Conservation (phyloP, 2,113 vertebrate genomes). For the Gobius niger region DNA sequence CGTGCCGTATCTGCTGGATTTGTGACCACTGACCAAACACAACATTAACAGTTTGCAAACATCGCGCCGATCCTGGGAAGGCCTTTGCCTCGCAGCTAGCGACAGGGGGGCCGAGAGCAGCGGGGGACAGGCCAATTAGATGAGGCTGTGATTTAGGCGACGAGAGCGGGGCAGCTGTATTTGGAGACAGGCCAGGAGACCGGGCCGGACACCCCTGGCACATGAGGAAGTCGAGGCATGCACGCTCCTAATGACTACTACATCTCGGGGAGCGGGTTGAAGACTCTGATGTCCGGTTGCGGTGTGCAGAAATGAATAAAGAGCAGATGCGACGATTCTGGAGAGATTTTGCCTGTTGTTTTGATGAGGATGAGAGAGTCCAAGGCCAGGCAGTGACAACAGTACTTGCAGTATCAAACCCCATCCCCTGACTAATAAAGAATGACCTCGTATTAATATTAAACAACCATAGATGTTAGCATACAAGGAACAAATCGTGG, state of each 20-base stretch:
- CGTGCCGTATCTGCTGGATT: conserved; percentile 14
- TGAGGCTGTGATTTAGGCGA: conserved; percentile 75
- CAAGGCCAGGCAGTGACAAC: too few species aligned
- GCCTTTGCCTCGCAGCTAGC: conserved; percentile 65
- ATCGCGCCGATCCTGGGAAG: conserved; percentile 65
- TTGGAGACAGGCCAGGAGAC: conserved; percentile 75
- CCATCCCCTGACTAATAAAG: too few species aligned
- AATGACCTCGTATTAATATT: too few species aligned
- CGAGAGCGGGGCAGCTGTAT: conserved; percentile 75
- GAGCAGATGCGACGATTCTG: too few species aligned
- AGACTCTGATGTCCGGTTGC: conserved; percentile 17
- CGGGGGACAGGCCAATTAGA: conserved; percentile 79
- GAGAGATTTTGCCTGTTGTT: too few species aligned
- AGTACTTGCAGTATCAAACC: too few species aligned
- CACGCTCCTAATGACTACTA: conserved; percentile 62
- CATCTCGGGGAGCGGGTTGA: conserved; percentile 14
- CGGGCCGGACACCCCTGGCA: conserved; percentile 72
- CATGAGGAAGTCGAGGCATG: conserved; percentile 55
- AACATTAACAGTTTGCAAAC: conserved; percentile 67
- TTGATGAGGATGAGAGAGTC: too few species aligned
- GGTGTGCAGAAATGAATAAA: background rate
- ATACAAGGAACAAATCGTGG: too few species aligned
- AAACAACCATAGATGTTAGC: too few species aligned
- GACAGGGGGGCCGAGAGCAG: conserved; percentile 65
- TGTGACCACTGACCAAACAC: conserved; percentile 51